Evolutionary conservation across 2,113 vertebrate species (phyloP).

Genomic region (Hypomesus transpacificus): DNA sequence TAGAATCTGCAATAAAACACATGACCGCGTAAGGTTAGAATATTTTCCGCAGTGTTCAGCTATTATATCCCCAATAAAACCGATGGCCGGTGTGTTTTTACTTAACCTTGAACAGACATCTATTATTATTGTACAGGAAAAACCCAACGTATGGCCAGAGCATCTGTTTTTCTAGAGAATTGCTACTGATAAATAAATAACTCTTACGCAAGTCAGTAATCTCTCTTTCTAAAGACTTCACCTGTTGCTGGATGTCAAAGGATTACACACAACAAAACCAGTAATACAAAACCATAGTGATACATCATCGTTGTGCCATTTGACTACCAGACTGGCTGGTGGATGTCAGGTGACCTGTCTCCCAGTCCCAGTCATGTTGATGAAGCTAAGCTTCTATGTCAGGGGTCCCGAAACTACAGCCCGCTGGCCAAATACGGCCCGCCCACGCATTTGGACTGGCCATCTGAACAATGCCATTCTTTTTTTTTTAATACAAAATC

Average conservation of each 20-base stretch:
- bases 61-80: slow-evolving; percentile 30
- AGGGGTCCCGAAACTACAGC: too few relatives aligned
- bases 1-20: slow-evolving; percentile 62
- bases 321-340: not conserved
- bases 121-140: slow-evolving; percentile 5
- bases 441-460: too few relatives aligned
- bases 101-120: slow-evolving; percentile 15
- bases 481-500: too few relatives aligned
- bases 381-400: too few relatives aligned
- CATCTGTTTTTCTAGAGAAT: slow-evolving; percentile 24
- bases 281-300: not conserved
- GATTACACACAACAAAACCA: too few relatives aligned
- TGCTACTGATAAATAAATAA: slow-evolving; percentile 14
- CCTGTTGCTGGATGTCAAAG: too few relatives aligned
- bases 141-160: not conserved
- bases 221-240: too few relatives aligned
- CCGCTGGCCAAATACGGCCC: too few relatives aligned
- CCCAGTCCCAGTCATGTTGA: too few relatives aligned
- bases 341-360: too few relatives aligned
- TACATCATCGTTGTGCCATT: not conserved
- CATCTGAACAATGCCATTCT: too few relatives aligned
- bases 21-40: not conserved
- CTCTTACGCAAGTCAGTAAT: not conserved
- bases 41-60: slow-evolving; percentile 30
- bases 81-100: slow-evolving; percentile 7